Evolutionary conservation across 2,888 invertebrate genomes (phyloP).

Genomic region (Osedax frankpressi): DNA sequence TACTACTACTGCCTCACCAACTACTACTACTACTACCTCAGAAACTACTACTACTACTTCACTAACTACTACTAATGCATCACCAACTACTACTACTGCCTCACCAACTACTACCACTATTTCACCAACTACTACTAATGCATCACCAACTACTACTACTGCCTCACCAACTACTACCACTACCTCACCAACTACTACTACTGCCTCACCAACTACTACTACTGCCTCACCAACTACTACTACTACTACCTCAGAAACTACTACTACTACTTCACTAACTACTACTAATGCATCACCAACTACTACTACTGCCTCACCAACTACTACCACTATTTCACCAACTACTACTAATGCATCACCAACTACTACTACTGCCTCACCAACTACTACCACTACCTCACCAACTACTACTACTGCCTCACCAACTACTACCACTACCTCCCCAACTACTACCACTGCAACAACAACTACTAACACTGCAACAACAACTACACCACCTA

Average conservation of each 20-base stretch:
- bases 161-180: not conserved
- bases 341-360: not conserved
- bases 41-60: not conserved
- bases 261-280: not conserved
- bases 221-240: not conserved
- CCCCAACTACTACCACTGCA: not conserved
- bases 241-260: not conserved
- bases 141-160: not conserved
- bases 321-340: not conserved
- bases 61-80: not conserved
- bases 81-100: not conserved
- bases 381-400: not conserved
- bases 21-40: not conserved
- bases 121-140: not conserved
- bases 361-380: not conserved
- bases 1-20: slow-evolving; percentile 2
- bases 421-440: not conserved
- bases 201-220: not conserved
- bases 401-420: not conserved
- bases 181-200: not conserved
- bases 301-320: not conserved
- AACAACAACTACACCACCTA: too few species aligned
- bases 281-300: not conserved
- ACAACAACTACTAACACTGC: too few species aligned
- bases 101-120: not conserved